phyloP scores from a whole-genome alignment of 2,888 invertebrate genomes.

The Limnephilus marmoratus region DNA sequence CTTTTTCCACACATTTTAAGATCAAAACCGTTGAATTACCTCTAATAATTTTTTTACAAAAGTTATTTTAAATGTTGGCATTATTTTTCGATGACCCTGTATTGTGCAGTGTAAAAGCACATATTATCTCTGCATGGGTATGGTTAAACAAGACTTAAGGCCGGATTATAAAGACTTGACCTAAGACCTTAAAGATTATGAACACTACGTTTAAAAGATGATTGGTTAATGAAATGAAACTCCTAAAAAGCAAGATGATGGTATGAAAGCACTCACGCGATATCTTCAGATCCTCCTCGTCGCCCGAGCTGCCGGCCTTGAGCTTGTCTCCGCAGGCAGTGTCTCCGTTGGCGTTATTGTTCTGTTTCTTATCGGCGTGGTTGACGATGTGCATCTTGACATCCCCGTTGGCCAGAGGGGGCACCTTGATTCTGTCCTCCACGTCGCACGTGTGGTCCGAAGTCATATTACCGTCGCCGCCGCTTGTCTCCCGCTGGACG shows the following conservation, averaged over 20 bases:
- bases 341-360: conserved; percentile 75
- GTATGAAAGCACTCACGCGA: conserved; percentile 70
- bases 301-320: conserved; percentile 74
- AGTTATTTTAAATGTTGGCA: too few species aligned
- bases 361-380: conserved; percentile 71
- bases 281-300: conserved; percentile 76
- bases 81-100: too few species aligned
- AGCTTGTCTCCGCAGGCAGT: conserved; percentile 75
- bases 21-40: too few species aligned
- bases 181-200: background rate
- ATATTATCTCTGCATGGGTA: too few species aligned
- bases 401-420: conserved; percentile 65
- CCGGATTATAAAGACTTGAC: background rate
- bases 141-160: too few species aligned
- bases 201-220: background rate
- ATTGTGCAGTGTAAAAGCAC: too few species aligned
- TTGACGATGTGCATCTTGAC: conserved; percentile 75
- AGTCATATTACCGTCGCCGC: conserved; percentile 67
- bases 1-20: too few species aligned
- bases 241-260: background rate
- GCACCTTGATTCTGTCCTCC: conserved; percentile 67
- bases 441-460: conserved; percentile 72
- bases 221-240: too few species aligned
- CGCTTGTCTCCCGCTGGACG: conserved; percentile 70
- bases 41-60: too few species aligned